Percentiles rank a stretch among this genome's conserved stretches.
Evolutionary conservation across 1,140 invertebrate genomes (phyloP).

Genomic region (Chlorops oryzae): DNA sequence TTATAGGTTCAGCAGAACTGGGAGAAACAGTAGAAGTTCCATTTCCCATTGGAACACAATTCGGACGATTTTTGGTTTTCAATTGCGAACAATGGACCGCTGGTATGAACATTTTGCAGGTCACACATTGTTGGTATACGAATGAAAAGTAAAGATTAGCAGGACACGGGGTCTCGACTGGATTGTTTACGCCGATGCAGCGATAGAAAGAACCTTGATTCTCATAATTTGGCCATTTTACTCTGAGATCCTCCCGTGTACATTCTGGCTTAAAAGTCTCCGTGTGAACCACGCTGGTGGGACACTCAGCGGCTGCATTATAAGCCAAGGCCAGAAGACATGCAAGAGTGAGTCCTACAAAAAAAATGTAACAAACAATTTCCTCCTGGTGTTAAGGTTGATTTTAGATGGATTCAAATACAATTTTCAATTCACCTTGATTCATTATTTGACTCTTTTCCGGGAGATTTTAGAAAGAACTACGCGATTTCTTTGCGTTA

Average conservation of each 20-base stretch:
- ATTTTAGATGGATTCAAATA: no score
- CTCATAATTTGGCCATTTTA: constrained; percentile 10
- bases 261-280: not conserved
- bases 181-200: not conserved
- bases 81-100: not conserved
- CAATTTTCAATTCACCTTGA: no score
- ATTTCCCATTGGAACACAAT: constrained; percentile 3
- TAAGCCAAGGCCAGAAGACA: no score
- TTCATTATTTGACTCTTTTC: no score
- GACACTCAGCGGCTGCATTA: not conserved
- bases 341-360: no score
- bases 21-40: no score
- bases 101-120: not conserved
- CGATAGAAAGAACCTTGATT: constrained; percentile 2
- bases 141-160: constrained; percentile 2
- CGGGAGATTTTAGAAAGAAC: no score
- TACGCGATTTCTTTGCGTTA: no score
- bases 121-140: not conserved
- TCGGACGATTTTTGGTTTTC: not conserved
- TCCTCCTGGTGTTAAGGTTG: no score
- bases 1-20: no score
- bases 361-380: no score
- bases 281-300: no score
- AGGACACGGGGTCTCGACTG: not conserved
- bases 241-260: not conserved